phyloP scores from a whole-genome alignment of 2,888 invertebrate species.

The Macropis europaea region DNA sequence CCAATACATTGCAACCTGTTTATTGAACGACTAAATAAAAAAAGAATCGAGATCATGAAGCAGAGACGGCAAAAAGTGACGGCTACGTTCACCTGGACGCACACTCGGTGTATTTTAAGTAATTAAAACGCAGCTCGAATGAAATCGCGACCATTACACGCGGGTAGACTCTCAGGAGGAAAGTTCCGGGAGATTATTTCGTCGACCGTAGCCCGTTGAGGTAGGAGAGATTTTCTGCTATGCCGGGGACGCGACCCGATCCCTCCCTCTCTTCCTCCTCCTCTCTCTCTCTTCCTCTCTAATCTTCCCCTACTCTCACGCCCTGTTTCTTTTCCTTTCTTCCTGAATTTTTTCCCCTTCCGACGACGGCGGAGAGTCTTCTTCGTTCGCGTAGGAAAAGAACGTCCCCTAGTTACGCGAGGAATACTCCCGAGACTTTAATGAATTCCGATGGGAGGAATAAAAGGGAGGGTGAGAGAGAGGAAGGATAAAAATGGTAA shows the following conservation, averaged over 20 bases:
- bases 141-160: slow-evolving; percentile 41
- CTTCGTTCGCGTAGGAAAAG: slow-evolving; percentile 47
- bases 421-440: slow-evolving; percentile 73
- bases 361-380: slow-evolving; percentile 27
- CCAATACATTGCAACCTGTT: too few relatives aligned
- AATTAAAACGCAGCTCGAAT: slow-evolving; percentile 52
- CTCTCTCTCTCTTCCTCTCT: not conserved
- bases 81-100: too few relatives aligned
- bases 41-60: too few relatives aligned
- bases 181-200: slow-evolving; percentile 56
- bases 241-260: slow-evolving; percentile 44
- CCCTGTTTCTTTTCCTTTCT: not conserved
- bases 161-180: slow-evolving; percentile 16
- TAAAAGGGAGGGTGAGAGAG: slow-evolving; percentile 49
- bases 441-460: slow-evolving; percentile 76
- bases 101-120: too few relatives aligned
- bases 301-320: not conserved
- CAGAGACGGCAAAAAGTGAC: not conserved
- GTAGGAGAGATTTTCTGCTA: slow-evolving; percentile 45
- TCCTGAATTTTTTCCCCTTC: slow-evolving; percentile 44
- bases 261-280: not conserved
- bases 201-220: slow-evolving; percentile 22
- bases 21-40: too few relatives aligned
- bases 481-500: slow-evolving; percentile 76
- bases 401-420: slow-evolving; percentile 69